A percentile compares a stretch with the other conserved stretches of the same genome.
Conservation (phyloP, 2,888 invertebrate genomes). For the Alsophila aescularia region DNA sequence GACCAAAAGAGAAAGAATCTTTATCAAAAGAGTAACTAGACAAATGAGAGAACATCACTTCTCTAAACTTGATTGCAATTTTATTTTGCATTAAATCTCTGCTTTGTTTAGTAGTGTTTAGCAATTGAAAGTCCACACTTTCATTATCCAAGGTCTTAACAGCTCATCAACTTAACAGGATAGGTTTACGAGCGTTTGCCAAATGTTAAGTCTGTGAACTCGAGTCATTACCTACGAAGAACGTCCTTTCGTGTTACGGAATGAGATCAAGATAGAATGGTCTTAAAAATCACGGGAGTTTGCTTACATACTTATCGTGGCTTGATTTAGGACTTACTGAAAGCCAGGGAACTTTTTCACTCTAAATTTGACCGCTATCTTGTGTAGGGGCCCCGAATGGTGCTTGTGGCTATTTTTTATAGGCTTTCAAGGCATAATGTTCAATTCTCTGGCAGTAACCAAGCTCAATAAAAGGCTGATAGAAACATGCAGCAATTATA, state of each 20-base stretch:
- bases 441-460: too few species aligned
- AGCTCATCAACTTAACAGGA: conserved; percentile 14
- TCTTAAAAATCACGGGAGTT: background rate
- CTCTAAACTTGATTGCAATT: background rate
- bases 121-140: conserved; percentile 12
- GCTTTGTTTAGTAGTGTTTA: background rate
- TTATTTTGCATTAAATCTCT: background rate
- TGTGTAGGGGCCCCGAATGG: too few species aligned
- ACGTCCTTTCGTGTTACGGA: conserved; percentile 5
- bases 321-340: background rate
- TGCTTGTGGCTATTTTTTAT: too few species aligned
- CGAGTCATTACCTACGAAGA: conserved; percentile 10
- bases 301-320: background rate
- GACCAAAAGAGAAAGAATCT: too few species aligned
- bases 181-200: conserved; percentile 15
- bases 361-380: background rate
- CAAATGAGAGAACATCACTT: too few species aligned
- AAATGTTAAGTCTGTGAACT: conserved; percentile 23
- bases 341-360: background rate
- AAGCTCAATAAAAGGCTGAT: too few species aligned
- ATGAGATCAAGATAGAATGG: conserved; percentile 12
- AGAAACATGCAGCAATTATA: too few species aligned
- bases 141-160: conserved; percentile 13
- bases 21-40: too few species aligned
- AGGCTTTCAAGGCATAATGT: too few species aligned